Evolutionary conservation across 2,113 vertebrate genomes (phyloP).

Genomic region (Rafetus swinhoei): DNA sequence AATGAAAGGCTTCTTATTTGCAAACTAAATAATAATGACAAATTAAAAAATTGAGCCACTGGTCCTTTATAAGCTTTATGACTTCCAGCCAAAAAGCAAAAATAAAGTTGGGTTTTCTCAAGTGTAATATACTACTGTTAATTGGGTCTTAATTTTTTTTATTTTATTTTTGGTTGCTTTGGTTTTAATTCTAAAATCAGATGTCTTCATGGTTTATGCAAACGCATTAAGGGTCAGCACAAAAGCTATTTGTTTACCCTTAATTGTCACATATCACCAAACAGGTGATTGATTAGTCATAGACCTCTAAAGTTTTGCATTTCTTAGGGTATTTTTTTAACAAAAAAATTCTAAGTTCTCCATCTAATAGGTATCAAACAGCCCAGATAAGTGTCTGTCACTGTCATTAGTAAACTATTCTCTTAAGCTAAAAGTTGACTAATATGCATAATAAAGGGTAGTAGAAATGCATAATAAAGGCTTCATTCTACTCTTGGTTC

Average conservation of each 20-base stretch:
- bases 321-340: neutral
- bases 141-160: neutral
- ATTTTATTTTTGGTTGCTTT: neutral
- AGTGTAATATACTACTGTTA: neutral
- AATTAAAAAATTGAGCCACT: neutral
- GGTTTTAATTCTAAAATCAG: neutral
- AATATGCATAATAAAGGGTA: neutral
- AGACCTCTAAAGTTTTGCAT: neutral
- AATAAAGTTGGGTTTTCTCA: rapidly evolving
- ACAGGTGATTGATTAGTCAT: neutral
- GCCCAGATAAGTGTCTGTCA: neutral
- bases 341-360: neutral
- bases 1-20: neutral
- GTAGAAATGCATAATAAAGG: neutral
- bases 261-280: neutral
- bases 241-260: neutral
- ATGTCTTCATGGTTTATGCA: neutral
- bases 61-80: rapidly evolving
- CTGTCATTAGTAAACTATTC: neutral
- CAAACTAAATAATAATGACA: neutral
- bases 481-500: neutral
- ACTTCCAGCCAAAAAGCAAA: neutral
- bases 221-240: neutral
- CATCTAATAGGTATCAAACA: neutral
- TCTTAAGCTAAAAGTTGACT: neutral